These are phyloP conservation scores for Tenualosa ilisha DNA, from an alignment of 2,797 vertebrate species.

Conservation along the genomic window DNA sequence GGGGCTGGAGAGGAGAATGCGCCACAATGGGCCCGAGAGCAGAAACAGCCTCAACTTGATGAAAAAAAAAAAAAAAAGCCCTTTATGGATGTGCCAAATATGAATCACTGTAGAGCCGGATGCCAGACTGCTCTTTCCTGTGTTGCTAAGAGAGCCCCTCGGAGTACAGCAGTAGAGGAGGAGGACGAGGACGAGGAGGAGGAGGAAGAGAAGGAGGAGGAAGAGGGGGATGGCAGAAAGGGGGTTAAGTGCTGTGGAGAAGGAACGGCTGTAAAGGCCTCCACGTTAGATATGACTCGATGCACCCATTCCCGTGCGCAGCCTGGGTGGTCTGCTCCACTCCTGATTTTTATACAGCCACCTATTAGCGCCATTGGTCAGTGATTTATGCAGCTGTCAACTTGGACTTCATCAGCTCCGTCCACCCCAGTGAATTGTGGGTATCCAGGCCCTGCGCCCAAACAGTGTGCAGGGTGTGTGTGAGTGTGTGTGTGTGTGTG, in stretches of 20 bases:
- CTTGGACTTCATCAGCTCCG: conserved; percentile 83
- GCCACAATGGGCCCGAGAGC: conserved; percentile 60
- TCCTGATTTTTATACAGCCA: conserved; percentile 80
- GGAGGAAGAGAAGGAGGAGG: conserved; percentile 10
- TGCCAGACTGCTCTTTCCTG: conserved; percentile 78
- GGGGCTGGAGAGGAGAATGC: conserved; percentile 56
- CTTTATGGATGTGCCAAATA: conserved; percentile 81
- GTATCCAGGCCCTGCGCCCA: conserved; percentile 74
- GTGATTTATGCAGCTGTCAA: conserved; percentile 98
- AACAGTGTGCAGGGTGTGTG: conserved; percentile 23
- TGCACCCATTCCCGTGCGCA: conserved; percentile 71
- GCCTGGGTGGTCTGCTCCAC: conserved; percentile 93
- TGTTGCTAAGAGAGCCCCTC: conserved; percentile 74
- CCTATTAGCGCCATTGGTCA: conserved; percentile 85
- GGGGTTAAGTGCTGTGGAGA: conserved; percentile 79
- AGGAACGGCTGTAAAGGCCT: conserved; percentile 78
- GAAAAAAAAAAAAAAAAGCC: conserved; percentile 46
- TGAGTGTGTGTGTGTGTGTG: conserved; percentile 2
- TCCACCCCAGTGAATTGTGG: conserved; percentile 86
- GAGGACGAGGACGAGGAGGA: background rate
- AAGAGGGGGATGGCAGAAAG: conserved; percentile 59
- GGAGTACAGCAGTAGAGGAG: conserved; percentile 34
- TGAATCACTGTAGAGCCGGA: conserved; percentile 74
- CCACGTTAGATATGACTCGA: conserved; percentile 77
- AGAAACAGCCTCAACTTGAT: background rate